Conservation (phyloP, 2,888 invertebrate species). For the Caenorhabditis sp. region DNA sequence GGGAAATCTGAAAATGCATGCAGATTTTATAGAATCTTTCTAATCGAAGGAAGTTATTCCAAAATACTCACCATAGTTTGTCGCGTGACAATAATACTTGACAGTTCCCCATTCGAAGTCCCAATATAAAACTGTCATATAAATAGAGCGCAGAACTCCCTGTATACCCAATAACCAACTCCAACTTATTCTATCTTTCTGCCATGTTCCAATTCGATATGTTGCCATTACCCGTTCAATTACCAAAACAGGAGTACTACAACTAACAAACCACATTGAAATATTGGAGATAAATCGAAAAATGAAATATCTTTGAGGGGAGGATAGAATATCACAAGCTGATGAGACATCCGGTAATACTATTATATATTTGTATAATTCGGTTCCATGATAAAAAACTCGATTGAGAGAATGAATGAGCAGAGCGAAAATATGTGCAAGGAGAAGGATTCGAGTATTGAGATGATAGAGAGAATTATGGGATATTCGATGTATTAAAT, state of each 20-base stretch:
- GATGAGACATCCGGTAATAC: neutral
- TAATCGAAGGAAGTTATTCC: neutral
- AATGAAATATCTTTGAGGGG: neutral
- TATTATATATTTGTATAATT: neutral
- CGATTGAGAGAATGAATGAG: neutral
- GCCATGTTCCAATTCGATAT: neutral
- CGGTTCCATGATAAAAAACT: neutral
- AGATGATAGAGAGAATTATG: neutral
- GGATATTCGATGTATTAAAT: neutral
- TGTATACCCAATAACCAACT: neutral
- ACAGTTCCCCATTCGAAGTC: neutral
- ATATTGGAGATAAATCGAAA: neutral
- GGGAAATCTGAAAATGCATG: neutral
- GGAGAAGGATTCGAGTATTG: neutral
- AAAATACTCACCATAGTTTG: neutral
- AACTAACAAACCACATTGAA: neutral
- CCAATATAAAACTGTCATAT: neutral
- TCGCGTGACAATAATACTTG: neutral
- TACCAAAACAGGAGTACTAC: neutral
- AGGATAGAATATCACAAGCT: neutral
- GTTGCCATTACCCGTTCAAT: neutral
- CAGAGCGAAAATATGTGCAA: neutral
- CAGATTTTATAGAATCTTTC: too few relatives aligned
- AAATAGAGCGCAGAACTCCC: neutral
- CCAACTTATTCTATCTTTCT: neutral